Evolutionary conservation across 2,797 vertebrate genomes (phyloP).

Genomic region (Pangasius krempfi): DNA sequence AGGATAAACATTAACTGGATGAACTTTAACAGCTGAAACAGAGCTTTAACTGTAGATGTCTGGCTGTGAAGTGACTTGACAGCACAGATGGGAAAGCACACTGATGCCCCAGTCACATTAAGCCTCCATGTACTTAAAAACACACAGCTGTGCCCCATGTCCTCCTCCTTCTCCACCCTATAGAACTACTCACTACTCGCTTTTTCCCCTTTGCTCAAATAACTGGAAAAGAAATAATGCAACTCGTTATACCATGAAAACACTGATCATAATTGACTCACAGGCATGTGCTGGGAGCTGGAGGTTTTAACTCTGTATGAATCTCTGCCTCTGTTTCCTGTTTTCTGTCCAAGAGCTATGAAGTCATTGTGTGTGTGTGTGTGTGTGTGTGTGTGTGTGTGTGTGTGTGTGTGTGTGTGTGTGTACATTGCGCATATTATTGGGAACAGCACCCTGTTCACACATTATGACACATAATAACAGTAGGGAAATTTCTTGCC

Average conservation of each 20-base stretch:
- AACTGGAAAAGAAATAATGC: neutral
- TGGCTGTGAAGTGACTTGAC: neutral
- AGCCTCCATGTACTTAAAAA: neutral
- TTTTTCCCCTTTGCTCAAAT: neutral
- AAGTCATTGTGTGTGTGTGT: conserved; percentile 20
- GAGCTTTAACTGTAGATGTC: neutral
- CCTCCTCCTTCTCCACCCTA: neutral
- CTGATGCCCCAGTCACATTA: neutral
- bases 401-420: neutral
- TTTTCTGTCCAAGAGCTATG: conserved; percentile 30
- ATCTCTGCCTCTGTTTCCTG: conserved; percentile 28
- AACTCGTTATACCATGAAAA: neutral
- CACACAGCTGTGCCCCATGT: conserved; percentile 9
- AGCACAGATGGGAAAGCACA: neutral
- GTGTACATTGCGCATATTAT: neutral
- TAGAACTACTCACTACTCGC: neutral
- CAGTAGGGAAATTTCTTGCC: conserved; percentile 26
- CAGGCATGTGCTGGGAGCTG: conserved; percentile 13
- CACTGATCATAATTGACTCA: conserved; percentile 30
- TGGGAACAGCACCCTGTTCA: neutral
- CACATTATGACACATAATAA: neutral
- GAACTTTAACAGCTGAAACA: neutral
- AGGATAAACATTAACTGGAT: neutral
- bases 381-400: conserved; percentile 32
- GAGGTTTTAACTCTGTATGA: conserved; percentile 11